Percentiles rank a stretch among this genome's conserved stretches.
phyloP scores from a whole-genome alignment of 2,888 invertebrate species.

The Hemaris fuciformis region DNA sequence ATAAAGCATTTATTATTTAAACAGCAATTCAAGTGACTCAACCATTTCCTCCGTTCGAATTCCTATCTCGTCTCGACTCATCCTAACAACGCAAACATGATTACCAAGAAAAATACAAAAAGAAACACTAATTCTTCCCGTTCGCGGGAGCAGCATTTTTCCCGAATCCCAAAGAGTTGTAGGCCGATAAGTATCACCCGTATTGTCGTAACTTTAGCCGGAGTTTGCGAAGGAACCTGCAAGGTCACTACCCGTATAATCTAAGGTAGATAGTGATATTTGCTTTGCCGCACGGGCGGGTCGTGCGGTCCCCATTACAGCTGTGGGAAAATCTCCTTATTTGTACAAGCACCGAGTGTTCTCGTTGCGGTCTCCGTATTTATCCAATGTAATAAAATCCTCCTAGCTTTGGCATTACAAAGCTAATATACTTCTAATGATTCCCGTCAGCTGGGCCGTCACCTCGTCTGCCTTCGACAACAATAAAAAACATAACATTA shows the following conservation, averaged over 20 bases:
- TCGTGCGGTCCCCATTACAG: slow-evolving; percentile 29
- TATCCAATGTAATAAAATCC: no score
- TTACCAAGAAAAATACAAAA: not conserved
- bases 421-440: no score
- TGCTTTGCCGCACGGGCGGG: slow-evolving; percentile 36
- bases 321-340: slow-evolving; percentile 32
- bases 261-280: slow-evolving; percentile 37
- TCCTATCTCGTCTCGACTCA: not conserved
- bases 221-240: not conserved
- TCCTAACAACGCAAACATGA: not conserved
- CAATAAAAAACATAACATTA: no score
- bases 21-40: no score
- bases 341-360: slow-evolving; percentile 25
- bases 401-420: no score
- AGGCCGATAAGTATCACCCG: slow-evolving; percentile 2
- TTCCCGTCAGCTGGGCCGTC: no score
- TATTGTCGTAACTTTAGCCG: not conserved
- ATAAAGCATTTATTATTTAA: no score
- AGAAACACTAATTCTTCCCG: not conserved
- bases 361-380: slow-evolving; percentile 16
- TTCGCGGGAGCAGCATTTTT: not conserved
- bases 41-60: no score
- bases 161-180: not conserved
- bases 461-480: no score
- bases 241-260: slow-evolving; percentile 36